Evolutionary conservation across 2,888 invertebrate genomes (phyloP).

Genomic region (Synanthedon tipuliformis): DNA sequence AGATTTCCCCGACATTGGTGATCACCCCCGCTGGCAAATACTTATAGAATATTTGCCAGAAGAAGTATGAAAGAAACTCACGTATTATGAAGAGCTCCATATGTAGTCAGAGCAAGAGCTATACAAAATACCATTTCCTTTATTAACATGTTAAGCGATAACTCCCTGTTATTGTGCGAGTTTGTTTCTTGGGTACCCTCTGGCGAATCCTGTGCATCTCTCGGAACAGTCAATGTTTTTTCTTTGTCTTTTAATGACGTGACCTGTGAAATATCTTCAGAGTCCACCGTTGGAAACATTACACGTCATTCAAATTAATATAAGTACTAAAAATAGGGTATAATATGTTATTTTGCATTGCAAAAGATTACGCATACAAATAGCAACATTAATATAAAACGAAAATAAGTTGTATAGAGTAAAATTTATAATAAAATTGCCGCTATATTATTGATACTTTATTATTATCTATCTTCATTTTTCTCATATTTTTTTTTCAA

Average conservation of each 20-base stretch:
- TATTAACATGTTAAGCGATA: constrained; percentile 68
- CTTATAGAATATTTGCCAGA: no score
- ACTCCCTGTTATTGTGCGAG: constrained; percentile 43
- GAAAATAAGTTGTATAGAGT: background rate
- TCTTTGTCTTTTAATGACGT: constrained; percentile 49
- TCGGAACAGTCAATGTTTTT: constrained; percentile 24
- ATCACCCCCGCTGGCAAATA: no score
- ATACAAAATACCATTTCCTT: constrained; percentile 75
- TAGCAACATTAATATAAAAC: constrained; percentile 9
- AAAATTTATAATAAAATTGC: background rate
- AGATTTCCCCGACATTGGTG: no score
- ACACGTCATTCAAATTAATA: constrained; percentile 64
- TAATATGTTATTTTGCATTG: constrained; percentile 29
- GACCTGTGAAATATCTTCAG: constrained; percentile 57
- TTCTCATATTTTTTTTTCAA: background rate
- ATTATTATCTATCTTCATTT: background rate
- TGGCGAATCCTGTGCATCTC: constrained; percentile 49
- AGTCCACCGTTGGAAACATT: constrained; percentile 66
- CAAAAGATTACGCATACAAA: constrained; percentile 15
- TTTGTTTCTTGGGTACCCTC: constrained; percentile 40
- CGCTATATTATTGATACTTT: background rate
- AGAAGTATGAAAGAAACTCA: constrained; percentile 45
- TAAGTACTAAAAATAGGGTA: constrained; percentile 24
- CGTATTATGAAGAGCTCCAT: constrained; percentile 79
- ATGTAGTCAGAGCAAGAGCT: constrained; percentile 74